Base-by-base conservation (phyloP, 2,113 vertebrate species). In the Heloderma charlesbogerti region DNA sequence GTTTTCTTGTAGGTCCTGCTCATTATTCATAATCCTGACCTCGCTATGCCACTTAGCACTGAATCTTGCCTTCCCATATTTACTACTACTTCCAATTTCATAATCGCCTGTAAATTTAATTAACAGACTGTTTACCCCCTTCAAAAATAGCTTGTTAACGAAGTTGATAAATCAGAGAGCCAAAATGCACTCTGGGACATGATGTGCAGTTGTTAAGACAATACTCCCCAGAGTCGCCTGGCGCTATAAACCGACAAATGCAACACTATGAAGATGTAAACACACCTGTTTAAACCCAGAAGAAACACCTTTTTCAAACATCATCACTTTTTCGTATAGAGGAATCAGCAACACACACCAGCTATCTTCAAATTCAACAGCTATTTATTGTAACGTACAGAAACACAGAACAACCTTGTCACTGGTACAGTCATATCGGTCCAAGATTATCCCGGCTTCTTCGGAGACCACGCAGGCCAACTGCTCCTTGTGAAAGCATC, bases 231-330 rank as follows among this genome's bases (percentile, higher is more conserved):
- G 40, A 84, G 16, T 0, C 0, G 82, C 86, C 18, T 66, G 27
- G 10, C 16, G 12, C 60, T 0, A 0, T 31, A 89, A 92, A 87
- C 66, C 0, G 0, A 83, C 84, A 87, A 75, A 93, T n/a, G 83
- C 90, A 90, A 94, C 74, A 29, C 71, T 85, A 0, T 1, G 87
- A 71, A 92, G 94, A 94, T 87, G 66, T 25, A 87, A 94, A 94
- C 51, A 57, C 3, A 75, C 25, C 34, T 0, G 86, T 85, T 43
- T 92, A n/a, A 60, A 91, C 40, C 31, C 0, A 69, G 51, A 10
- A 45, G 0, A 80, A 91, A 89, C 91, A 89, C 0, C 40, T 7
- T 20, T 69, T 67, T 34, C 18, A 63, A 63, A 22, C 60, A 63
- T 63, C 60, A 54, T 7, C 51, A 54, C 10, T 63, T 63, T 20